These are phyloP conservation scores for Caerostris extrusa DNA, from an alignment of 1,140 invertebrate genomes.

Conservation along the genomic window DNA sequence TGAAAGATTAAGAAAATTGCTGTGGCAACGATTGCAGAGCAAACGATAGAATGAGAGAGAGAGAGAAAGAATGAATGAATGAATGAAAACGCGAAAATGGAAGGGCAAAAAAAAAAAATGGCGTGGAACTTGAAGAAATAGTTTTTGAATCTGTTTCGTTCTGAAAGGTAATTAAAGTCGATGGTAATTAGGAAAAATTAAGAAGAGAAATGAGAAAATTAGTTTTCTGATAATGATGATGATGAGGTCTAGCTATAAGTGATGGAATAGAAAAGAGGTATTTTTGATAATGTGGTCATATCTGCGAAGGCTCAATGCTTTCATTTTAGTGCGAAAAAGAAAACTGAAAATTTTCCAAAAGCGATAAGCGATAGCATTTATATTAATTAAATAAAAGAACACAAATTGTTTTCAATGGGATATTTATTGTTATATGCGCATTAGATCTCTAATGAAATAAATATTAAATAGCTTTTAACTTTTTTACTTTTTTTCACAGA, in stretches of 20 bases:
- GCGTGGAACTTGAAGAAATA: constrained; percentile 41
- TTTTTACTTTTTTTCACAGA: no score
- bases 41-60: background rate
- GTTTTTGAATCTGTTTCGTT: constrained; percentile 71
- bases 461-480: no score
- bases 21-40: constrained; percentile 24
- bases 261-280: background rate
- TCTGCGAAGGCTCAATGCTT: background rate
- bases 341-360: background rate
- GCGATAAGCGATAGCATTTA: background rate
- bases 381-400: background rate
- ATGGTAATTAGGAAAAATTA: constrained; percentile 67
- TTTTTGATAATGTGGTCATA: constrained; percentile 3
- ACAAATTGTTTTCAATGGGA: background rate
- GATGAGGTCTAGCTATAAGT: background rate
- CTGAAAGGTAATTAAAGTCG: constrained; percentile 62
- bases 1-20: constrained; percentile 68
- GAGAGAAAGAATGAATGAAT: background rate
- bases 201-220: constrained; percentile 48
- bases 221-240: constrained; percentile 56
- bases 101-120: background rate
- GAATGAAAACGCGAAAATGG: background rate
- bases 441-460: no score
- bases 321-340: background rate
- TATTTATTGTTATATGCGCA: background rate